Evolutionary conservation across 2,113 vertebrate genomes (phyloP).

Genomic region (Pleuronectes platessa): DNA sequence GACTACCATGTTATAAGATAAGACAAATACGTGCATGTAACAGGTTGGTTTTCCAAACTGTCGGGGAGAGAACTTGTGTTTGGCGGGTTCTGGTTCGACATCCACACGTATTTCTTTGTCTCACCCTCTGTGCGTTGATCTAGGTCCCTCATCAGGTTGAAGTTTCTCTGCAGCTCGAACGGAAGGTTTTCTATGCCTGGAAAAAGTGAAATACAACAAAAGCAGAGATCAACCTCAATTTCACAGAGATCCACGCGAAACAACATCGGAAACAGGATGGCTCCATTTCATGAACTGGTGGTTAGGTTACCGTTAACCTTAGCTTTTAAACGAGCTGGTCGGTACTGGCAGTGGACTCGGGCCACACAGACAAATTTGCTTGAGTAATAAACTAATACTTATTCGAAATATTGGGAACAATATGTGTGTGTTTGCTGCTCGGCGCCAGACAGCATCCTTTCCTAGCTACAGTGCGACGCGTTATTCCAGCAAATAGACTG

Average conservation of each 20-base stretch:
- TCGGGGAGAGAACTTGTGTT: neutral
- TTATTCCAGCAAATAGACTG: slow-evolving; percentile 71
- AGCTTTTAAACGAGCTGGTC: neutral
- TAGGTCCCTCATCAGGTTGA: slow-evolving; percentile 96
- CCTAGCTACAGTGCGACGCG: neutral
- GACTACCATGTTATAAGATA: no score
- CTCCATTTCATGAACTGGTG: neutral
- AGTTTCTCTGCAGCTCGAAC: slow-evolving; percentile 97
- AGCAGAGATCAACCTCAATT: slow-evolving; percentile 1
- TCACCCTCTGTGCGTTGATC: slow-evolving; percentile 97
- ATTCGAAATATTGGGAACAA: neutral
- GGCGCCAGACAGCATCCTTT: slow-evolving; percentile 10
- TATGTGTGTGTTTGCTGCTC: neutral
- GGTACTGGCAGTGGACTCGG: no score
- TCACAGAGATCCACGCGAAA: neutral
- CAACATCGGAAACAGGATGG: neutral
- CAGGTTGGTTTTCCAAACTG: neutral
- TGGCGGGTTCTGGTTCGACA: neutral
- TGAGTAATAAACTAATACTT: neutral
- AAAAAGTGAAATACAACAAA: slow-evolving; percentile 14
- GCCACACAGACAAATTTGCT: neutral
- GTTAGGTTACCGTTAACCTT: neutral
- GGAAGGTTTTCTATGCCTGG: slow-evolving; percentile 97
- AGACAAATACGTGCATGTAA: no score
- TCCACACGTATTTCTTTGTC: slow-evolving; percentile 15